Conservation (phyloP, 2,888 invertebrate genomes). For the Troilus luridus region DNA sequence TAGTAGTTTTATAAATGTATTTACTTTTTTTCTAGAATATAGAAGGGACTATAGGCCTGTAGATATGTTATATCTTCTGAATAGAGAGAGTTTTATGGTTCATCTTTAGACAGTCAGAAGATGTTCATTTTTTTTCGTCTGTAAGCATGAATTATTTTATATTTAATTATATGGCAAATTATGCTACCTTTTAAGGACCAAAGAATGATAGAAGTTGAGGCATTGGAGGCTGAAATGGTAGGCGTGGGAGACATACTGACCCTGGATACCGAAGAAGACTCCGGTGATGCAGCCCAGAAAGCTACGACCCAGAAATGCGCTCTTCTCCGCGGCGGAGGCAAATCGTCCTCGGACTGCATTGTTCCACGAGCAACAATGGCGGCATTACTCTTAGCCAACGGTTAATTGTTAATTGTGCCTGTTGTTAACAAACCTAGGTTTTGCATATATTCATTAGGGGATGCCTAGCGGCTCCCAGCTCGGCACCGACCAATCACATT, state of each 20-base stretch:
- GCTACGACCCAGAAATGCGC: conserved; percentile 48
- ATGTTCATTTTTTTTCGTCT: too few relatives aligned
- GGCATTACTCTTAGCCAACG: conserved; percentile 54
- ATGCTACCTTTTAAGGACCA: too few relatives aligned
- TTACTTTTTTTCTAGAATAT: too few relatives aligned
- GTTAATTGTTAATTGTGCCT: conserved; percentile 56
- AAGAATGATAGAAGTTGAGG: background rate
- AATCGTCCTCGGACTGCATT: conserved; percentile 48
- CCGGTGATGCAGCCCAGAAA: conserved; percentile 28
- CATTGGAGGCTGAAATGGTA: background rate
- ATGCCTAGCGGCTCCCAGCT: conserved; percentile 48
- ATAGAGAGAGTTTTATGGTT: too few relatives aligned
- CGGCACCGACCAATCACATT: conserved; percentile 44
- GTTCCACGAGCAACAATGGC: conserved; percentile 52
- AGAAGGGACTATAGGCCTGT: too few relatives aligned
- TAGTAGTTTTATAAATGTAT: too few relatives aligned
- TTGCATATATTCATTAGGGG: conserved; percentile 58
- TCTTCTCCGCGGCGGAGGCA: conserved; percentile 36
- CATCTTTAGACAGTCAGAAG: too few relatives aligned
- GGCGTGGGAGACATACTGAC: background rate
- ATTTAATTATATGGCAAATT: too few relatives aligned
- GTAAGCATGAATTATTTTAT: too few relatives aligned
- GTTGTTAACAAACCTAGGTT: conserved; percentile 58
- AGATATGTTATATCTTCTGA: too few relatives aligned
- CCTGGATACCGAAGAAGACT: background rate